Conservation (phyloP, 1,140 invertebrate genomes). For the Mesaphorura yosii region DNA sequence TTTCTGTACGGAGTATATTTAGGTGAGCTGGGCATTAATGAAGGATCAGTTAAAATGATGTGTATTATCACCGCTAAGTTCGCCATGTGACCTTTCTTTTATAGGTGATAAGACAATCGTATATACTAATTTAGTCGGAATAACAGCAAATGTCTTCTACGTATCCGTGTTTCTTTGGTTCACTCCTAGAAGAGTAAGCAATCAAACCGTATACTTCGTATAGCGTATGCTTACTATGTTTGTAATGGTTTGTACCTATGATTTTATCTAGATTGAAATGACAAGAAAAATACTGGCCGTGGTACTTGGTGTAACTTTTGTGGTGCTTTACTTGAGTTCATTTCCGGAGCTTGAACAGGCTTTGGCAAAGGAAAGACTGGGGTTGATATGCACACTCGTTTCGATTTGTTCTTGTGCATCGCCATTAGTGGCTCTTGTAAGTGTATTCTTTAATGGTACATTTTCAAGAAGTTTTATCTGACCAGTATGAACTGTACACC, state of each 20-base stretch:
- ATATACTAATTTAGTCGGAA: slow-evolving; percentile 55
- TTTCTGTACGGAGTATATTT: slow-evolving; percentile 19
- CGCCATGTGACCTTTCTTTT: slow-evolving; percentile 31
- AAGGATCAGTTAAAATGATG: not conserved
- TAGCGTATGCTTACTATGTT: not conserved
- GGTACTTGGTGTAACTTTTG: slow-evolving; percentile 22
- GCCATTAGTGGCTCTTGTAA: slow-evolving; percentile 57
- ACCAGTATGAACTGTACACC: slow-evolving; percentile 25
- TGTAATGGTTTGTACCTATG: slow-evolving; percentile 11
- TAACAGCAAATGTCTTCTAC: slow-evolving; percentile 52
- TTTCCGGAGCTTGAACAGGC: slow-evolving; percentile 22
- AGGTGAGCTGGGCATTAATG: slow-evolving; percentile 12
- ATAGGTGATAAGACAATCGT: slow-evolving; percentile 52
- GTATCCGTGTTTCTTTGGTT: slow-evolving; percentile 49
- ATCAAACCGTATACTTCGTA: slow-evolving; percentile 35
- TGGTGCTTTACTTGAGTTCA: slow-evolving; percentile 21
- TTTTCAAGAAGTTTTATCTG: not conserved
- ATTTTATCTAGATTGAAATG: slow-evolving; percentile 27
- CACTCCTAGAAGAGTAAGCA: slow-evolving; percentile 46
- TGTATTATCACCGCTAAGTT: not conserved
- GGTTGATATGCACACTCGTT: slow-evolving; percentile 54
- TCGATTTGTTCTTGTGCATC: slow-evolving; percentile 66
- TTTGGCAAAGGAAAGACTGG: slow-evolving; percentile 36
- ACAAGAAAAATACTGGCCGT: slow-evolving; percentile 30
- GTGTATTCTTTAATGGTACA: not conserved